Conservation (phyloP, 2,888 invertebrate genomes). For the Sarcophaga caerulescens region DNA sequence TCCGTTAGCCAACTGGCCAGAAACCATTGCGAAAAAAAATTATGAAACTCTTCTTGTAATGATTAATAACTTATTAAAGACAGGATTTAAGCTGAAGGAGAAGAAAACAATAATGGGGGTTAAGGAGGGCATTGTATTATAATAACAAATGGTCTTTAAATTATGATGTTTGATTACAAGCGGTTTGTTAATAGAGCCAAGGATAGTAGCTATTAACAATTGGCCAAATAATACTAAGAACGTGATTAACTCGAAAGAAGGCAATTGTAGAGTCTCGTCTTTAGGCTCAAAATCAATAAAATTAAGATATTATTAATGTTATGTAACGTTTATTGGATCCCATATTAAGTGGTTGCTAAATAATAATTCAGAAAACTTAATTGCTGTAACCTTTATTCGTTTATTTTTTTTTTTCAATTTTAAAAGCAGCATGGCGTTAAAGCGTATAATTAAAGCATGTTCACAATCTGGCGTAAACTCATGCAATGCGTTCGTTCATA, state of each 20-base stretch:
- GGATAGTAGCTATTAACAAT: neutral
- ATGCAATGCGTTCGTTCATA: constrained; percentile 28
- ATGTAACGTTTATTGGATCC: neutral
- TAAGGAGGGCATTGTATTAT: neutral
- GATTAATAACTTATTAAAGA: neutral
- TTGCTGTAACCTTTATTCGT: neutral
- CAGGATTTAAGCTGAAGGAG: neutral
- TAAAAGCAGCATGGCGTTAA: neutral
- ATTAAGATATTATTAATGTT: neutral
- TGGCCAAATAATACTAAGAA: neutral
- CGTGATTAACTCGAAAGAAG: no score
- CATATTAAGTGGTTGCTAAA: no score
- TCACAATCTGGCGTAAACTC: neutral
- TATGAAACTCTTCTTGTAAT: neutral
- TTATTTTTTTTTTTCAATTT: neutral
- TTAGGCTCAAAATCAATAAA: neutral
- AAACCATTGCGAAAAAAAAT: neutral
- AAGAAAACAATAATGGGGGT: neutral
- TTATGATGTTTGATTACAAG: neutral
- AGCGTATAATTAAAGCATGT: constrained; percentile 4
- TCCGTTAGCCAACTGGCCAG: neutral
- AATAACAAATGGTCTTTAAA: neutral
- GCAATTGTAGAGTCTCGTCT: neutral
- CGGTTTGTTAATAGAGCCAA: neutral
- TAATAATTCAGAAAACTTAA: neutral